Conservation (phyloP, 2,113 vertebrate species). For the Nothoprocta perdicaria region DNA sequence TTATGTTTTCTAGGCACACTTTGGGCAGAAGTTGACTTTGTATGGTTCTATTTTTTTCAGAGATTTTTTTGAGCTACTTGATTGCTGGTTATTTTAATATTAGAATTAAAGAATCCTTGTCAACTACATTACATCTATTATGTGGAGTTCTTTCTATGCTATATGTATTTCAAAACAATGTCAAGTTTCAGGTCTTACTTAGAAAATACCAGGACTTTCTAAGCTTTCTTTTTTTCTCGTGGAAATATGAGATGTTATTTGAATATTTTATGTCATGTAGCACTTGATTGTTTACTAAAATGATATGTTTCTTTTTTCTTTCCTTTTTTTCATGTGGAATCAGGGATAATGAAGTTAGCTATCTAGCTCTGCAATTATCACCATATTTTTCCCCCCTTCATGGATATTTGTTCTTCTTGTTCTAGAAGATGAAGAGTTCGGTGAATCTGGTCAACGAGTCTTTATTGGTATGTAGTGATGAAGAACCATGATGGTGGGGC, state of each 20-base stretch:
- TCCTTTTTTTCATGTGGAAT: not conserved
- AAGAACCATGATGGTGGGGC: not conserved
- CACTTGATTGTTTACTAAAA: not conserved
- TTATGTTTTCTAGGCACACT: not conserved
- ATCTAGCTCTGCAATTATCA: not conserved
- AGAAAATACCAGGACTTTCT: not conserved
- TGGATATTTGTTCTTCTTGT: slow-evolving; percentile 12
- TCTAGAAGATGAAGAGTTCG: slow-evolving; percentile 90
- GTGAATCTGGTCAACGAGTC: slow-evolving; percentile 80
- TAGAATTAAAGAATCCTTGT: not conserved
- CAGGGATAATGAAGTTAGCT: not conserved
- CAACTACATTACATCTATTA: not conserved
- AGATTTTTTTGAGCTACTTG: not conserved
- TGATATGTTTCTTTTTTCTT: not conserved
- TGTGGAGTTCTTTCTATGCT: not conserved
- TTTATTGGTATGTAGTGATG: slow-evolving; percentile 83
- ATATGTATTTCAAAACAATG: not conserved
- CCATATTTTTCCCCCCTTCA: not conserved
- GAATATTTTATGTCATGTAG: not conserved
- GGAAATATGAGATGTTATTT: not conserved
- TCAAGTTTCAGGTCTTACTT: not conserved
- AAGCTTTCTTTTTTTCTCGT: not conserved
- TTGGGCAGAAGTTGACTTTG: not conserved
- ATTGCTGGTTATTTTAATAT: not conserved
- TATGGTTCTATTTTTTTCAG: not conserved